These are phyloP conservation scores for Tachuris rubrigastra DNA, from an alignment of 2,113 vertebrate species.

Conservation along the genomic window DNA sequence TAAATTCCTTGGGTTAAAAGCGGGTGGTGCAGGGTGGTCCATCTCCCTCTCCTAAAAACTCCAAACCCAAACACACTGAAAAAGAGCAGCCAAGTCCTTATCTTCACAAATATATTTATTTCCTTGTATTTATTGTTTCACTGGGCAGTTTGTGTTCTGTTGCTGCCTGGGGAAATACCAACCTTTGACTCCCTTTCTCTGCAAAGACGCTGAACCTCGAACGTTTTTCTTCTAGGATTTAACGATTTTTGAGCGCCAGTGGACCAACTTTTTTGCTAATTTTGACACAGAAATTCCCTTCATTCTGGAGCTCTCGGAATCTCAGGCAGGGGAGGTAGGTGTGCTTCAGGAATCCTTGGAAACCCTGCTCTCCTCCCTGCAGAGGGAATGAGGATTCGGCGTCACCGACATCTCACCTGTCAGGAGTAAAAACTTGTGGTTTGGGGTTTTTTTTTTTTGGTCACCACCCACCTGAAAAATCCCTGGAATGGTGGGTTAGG, in stretches of 20 bases:
- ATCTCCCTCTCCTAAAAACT: background rate
- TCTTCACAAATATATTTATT: background rate
- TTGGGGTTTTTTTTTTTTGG: background rate
- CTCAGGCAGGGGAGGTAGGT: slow-evolving; percentile 90
- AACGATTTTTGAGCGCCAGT: slow-evolving; percentile 88
- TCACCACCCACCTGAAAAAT: background rate
- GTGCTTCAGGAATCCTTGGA: background rate
- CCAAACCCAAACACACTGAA: background rate
- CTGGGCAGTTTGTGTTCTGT: background rate
- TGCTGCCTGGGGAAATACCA: background rate
- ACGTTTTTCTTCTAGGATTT: slow-evolving; percentile 78
- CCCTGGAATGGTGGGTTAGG: background rate
- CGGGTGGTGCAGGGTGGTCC: too few relatives aligned
- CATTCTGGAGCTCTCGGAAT: slow-evolving; percentile 93
- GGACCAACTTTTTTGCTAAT: slow-evolving; percentile 88
- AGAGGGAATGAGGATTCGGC: background rate
- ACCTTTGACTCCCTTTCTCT: background rate
- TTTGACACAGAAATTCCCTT: slow-evolving; percentile 94
- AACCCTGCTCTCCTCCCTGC: too few relatives aligned
- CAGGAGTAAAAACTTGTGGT: accelerated
- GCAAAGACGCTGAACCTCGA: background rate
- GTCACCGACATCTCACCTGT: background rate
- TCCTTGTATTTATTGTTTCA: accelerated
- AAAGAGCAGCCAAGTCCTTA: background rate
- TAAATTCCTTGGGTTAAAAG: background rate